phyloP scores from a whole-genome alignment of 1,140 invertebrate species.

The Agrilus planipennis region DNA sequence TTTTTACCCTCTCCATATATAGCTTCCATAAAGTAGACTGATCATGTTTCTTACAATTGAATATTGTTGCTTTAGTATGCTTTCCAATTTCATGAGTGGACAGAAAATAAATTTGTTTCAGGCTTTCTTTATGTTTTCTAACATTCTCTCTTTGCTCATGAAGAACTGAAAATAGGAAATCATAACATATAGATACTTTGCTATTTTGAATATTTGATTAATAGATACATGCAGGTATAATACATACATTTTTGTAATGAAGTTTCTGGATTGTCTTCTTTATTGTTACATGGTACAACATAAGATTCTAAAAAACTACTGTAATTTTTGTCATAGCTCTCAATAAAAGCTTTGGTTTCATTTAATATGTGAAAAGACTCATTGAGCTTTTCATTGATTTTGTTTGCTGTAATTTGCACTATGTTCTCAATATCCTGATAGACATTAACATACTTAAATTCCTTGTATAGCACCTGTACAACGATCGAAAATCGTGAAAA shows the following conservation, averaged over 20 bases:
- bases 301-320: slow-evolving; percentile 8
- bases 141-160: slow-evolving; percentile 16
- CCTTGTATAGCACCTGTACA: slow-evolving; percentile 36
- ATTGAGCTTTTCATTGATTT: slow-evolving; percentile 33
- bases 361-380: slow-evolving; percentile 31
- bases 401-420: slow-evolving; percentile 33
- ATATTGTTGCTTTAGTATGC: slow-evolving; percentile 19
- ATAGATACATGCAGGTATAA: slow-evolving; percentile 9
- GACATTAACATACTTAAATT: slow-evolving; percentile 29
- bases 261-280: slow-evolving; percentile 12
- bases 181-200: slow-evolving; percentile 6
- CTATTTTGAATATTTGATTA: slow-evolving; percentile 2
- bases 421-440: slow-evolving; percentile 25
- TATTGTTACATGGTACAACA: slow-evolving; percentile 14
- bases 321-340: slow-evolving; percentile 14
- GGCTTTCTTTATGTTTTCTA: slow-evolving; percentile 16
- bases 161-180: slow-evolving; percentile 22
- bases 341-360: slow-evolving; percentile 25
- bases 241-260: slow-evolving; percentile 13
- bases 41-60: slow-evolving; percentile 24
- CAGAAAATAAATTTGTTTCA: slow-evolving; percentile 38
- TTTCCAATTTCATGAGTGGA: slow-evolving; percentile 32
- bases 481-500: background rate
- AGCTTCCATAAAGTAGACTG: slow-evolving; percentile 37
- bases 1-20: slow-evolving; percentile 34